Evolutionary conservation across 1,140 invertebrate species (phyloP).

Genomic region (Ridgeia piscesae): DNA sequence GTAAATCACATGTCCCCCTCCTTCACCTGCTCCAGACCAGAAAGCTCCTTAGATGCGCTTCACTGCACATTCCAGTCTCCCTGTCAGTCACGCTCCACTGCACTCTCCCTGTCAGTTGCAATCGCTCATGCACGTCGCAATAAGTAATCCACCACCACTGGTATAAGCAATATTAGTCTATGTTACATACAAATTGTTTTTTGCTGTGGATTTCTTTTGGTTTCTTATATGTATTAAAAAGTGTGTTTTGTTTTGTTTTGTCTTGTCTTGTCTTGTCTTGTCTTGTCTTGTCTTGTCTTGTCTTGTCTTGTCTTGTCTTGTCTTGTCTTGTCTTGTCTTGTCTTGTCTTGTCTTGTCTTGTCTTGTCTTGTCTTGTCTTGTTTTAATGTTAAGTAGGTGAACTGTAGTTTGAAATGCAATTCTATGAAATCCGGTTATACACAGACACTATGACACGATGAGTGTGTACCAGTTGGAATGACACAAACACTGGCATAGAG

Average conservation of each 20-base stretch:
- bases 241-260: too few species aligned
- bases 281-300: too few species aligned
- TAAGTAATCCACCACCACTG: neutral
- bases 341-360: too few species aligned
- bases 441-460: neutral
- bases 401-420: neutral
- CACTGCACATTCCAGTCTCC: neutral
- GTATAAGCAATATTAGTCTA: neutral
- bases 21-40: neutral
- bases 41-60: neutral
- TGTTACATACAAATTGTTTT: neutral
- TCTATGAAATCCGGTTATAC: neutral
- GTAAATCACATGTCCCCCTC: too few species aligned
- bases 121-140: neutral
- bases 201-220: neutral
- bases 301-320: too few species aligned
- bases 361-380: too few species aligned
- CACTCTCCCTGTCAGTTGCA: too few species aligned
- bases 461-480: neutral
- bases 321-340: too few species aligned
- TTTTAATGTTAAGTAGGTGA: neutral
- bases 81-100: neutral
- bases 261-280: too few species aligned
- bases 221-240: neutral
- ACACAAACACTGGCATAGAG: neutral